phyloP scores from a whole-genome alignment of 23 tunicate species.

The Trididemnum clinides region DNA sequence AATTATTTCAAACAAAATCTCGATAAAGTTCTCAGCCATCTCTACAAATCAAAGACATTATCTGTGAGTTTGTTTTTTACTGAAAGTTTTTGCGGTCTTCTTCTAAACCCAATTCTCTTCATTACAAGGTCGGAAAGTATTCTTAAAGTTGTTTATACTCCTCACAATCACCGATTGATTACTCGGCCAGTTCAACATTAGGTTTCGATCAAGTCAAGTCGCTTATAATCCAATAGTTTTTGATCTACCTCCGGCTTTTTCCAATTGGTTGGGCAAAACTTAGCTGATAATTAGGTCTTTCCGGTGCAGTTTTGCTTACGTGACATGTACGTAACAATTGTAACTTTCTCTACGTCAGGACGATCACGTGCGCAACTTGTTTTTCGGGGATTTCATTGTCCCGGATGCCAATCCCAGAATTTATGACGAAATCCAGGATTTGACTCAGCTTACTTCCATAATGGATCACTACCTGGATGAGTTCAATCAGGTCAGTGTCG shows the following conservation, averaged over 20 bases:
- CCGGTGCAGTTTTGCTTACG: too few species aligned
- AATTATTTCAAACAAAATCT: slow-evolving; percentile 81
- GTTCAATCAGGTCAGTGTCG: slow-evolving; percentile 77
- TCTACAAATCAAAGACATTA: slow-evolving; percentile 75
- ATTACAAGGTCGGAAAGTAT: neutral
- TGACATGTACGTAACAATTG: too few species aligned
- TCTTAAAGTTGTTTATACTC: neutral
- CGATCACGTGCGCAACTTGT: slow-evolving; percentile 88
- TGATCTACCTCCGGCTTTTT: too few species aligned
- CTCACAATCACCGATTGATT: too few species aligned
- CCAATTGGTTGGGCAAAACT: too few species aligned
- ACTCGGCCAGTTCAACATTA: too few species aligned
- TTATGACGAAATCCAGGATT: slow-evolving; percentile 92
- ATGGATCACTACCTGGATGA: slow-evolving; percentile 94
- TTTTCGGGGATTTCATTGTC: slow-evolving; percentile 86
- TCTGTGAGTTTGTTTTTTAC: slow-evolving; percentile 32
- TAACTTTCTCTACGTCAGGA: slow-evolving; percentile 46
- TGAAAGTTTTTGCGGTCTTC: too few species aligned
- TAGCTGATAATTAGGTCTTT: too few species aligned
- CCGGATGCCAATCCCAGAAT: slow-evolving; percentile 85
- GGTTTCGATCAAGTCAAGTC: too few species aligned
- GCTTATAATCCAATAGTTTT: too few species aligned
- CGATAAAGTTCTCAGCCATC: slow-evolving; percentile 91
- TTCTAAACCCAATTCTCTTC: neutral
- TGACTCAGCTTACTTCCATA: slow-evolving; percentile 57